Base-by-base conservation (phyloP, 2,113 vertebrate genomes). In the Chaenogobius annularis region DNA sequence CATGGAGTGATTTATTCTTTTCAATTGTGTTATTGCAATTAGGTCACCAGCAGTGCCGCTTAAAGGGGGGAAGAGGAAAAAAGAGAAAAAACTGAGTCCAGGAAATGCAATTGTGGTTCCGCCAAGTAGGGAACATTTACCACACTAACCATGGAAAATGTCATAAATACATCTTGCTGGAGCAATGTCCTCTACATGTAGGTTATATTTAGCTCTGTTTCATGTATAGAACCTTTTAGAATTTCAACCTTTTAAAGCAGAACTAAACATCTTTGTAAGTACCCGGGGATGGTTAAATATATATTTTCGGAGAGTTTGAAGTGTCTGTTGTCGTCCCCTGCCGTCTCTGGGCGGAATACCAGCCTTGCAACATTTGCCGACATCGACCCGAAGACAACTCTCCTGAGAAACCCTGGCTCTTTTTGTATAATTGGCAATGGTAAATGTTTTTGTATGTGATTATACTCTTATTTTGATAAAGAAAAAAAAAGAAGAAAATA, bases 161-260 rank as follows among this genome's bases (percentile, higher is more conserved):
- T 62, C 70, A 84, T 76, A 74, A 68, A 84, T 79, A 43, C 70
- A 61, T 75, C 12, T 69, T 64, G 69, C 73, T 76, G 52, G 61
- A 68, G 48, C 77, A 31, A 71, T 66, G 64, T 22, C 50, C 64
- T 44, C 76, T 5, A 55, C 68, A n/a, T 17, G 20, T 23, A 15
- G 31, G 69, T 68, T 56, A 70, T 50, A 22, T 78, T 68, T 75
- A 15, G 23, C 59, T 67, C 31, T 1, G 10, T 31, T 68, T 13
- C 20, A 46, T 48, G 61, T 47, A 23, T 7, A 19, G 26, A 63
- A 37, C 55, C 22, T 77, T n/a, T n/a, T 0, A 26, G 23, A 35
- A 10, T 26, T 56, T 14, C 20, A 26, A 15, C 20, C 4, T 40
- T 40, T 40, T 40, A 40, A 14, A 7, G 23, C 6, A 31, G 1